phyloP scores from a whole-genome alignment of 2,797 vertebrate genomes.

The Gobionotothen gibberifrons region DNA sequence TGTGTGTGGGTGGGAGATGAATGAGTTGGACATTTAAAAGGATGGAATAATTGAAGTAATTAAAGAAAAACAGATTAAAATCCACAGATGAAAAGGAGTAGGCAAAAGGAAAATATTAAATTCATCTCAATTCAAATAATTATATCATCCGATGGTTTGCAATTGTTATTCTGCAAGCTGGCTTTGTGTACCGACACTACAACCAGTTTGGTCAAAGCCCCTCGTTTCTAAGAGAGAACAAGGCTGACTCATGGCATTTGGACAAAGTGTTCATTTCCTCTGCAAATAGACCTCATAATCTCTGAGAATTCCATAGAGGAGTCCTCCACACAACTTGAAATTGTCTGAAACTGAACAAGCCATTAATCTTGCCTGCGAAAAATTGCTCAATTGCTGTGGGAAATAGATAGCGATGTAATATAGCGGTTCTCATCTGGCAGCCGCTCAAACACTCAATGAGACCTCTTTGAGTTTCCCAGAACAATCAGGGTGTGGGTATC shows the following conservation, averaged over 20 bases:
- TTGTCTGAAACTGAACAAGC: slow-evolving; percentile 63
- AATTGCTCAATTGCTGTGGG: slow-evolving; percentile 70
- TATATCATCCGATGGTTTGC: slow-evolving; percentile 11
- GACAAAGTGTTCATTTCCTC: slow-evolving; percentile 64
- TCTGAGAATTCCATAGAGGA: slow-evolving; percentile 57
- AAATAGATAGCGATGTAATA: slow-evolving; percentile 74
- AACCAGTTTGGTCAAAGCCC: slow-evolving; percentile 38
- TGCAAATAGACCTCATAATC: slow-evolving; percentile 65
- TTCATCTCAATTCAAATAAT: neutral
- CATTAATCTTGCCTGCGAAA: slow-evolving; percentile 74
- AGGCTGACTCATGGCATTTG: slow-evolving; percentile 58
- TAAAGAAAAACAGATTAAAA: slow-evolving; percentile 14
- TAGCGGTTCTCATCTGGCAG: slow-evolving; percentile 60
- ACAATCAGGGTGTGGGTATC: slow-evolving; percentile 70
- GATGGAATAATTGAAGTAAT: slow-evolving; percentile 4
- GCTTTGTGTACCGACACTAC: slow-evolving; percentile 15
- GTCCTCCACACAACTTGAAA: slow-evolving; percentile 53
- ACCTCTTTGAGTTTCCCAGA: slow-evolving; percentile 71
- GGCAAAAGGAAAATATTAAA: slow-evolving; percentile 19
- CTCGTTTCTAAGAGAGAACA: slow-evolving; percentile 9
- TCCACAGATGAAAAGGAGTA: neutral
- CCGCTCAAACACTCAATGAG: slow-evolving; percentile 69
- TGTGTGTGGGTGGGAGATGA: slow-evolving; percentile 27
- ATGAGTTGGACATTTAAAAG: slow-evolving; percentile 7
- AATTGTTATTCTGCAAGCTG: slow-evolving; percentile 23